Conservation (phyloP, 2,113 vertebrate species). For the Etheostoma spectabile region DNA sequence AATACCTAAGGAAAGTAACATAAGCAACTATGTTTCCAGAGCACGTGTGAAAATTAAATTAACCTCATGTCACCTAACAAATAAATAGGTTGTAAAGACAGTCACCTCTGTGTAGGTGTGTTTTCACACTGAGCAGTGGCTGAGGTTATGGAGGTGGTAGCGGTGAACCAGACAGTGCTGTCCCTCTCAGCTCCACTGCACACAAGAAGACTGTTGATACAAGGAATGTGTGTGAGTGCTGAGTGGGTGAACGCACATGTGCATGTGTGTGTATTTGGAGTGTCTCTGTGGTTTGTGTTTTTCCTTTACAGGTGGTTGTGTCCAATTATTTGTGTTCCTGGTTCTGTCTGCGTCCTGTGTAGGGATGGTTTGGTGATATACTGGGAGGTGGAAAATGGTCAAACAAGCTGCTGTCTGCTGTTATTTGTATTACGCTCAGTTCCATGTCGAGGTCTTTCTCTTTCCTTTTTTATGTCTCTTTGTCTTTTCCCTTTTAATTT, state of each 20-base stretch:
- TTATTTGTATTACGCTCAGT: neutral
- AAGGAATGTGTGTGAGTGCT: conserved; percentile 45
- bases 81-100: conserved; percentile 66
- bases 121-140: conserved; percentile 70
- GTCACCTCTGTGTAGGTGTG: conserved; percentile 72
- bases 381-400: conserved; percentile 38
- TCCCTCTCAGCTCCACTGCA: conserved; percentile 69
- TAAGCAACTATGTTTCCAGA: conserved; percentile 11
- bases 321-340: conserved; percentile 74
- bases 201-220: conserved; percentile 76
- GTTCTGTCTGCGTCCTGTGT: conserved; percentile 70
- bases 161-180: conserved; percentile 72
- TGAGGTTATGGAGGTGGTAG: conserved; percentile 71
- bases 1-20: neutral
- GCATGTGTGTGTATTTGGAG: conserved; percentile 35
- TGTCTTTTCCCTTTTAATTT: conserved; percentile 17
- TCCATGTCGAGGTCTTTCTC: neutral
- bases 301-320: conserved; percentile 75
- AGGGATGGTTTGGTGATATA: conserved; percentile 55
- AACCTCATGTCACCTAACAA: conserved; percentile 60
- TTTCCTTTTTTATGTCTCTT: conserved; percentile 9
- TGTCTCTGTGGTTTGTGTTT: conserved; percentile 68
- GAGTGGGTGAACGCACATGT: conserved; percentile 17
- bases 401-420: conserved; percentile 33
- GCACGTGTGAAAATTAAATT: conserved; percentile 36